Base-by-base conservation (phyloP, 1,140 invertebrate species). In the honey bee (Apis mellifera) region DNA sequence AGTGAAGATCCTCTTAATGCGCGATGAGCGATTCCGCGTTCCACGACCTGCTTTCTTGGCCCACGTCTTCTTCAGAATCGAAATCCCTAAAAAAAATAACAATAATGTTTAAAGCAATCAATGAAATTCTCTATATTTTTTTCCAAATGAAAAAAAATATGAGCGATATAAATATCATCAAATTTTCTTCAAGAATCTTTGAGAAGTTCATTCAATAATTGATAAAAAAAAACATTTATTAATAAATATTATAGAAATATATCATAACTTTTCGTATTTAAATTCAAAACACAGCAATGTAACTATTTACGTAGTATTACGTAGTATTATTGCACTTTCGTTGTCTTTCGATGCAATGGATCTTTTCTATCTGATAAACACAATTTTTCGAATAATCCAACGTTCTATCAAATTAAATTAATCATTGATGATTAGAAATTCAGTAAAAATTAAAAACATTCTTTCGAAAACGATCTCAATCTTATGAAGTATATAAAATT, bases 1-100 rank as follows among this genome's bases (percentile, higher is more conserved):
- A 89, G 86, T 87, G 89, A 88, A 91, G 81, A 86, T 88, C 90
- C 90, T 88, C 57, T 62, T 78, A 75, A 69, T n/a, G 65, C 55
- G 21, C 73, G 82, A 87, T 82, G 85, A 85, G 78, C 83, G 80
- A 89, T 86, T 89, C 86, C 89, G 86, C 86, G 86, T 84, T 89
- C 83, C 76, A 23, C 32, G 42, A 26, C 48, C 54, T 11, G n/a
- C 68, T 71, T 57, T 81, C 69, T 54, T 76, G 57, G 55, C 68
- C 50, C 66, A 23, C 21, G 21, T 21, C 13, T 15, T 11, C 15
- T 32, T 65, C 48, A 26, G 9, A 4, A 5, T 42, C 26, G 13
- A 66, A 65, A 23, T 1, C 13, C 32, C 5, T 5, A 42, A 42
- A 42, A 42, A 42, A 7, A 42, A 42, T 17, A 5, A 13, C 13